Evolutionary conservation across 2,888 invertebrate species (phyloP), one percentile per base, ranked within the genome.

Genomic region (Cyclophora punctaria): DNA sequence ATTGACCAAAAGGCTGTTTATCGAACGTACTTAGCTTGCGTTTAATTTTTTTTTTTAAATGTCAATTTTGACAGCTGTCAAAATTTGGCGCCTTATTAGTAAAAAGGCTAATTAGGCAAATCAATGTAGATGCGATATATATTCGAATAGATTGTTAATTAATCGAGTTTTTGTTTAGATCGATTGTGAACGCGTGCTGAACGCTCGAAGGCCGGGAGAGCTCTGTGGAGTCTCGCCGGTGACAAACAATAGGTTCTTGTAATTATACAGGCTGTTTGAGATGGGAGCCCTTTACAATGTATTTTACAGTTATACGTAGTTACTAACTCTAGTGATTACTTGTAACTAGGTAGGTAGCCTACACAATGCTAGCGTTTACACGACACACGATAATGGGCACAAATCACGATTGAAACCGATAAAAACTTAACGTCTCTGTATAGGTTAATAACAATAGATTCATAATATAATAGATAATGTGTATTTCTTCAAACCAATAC

Each of bases 171-270:
- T 20, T 20, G 20, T 20, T 20, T 4, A 2, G 37, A 37, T 37
- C 4, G 37, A 37, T 37, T 37, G 37, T 5, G 66, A 72, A 67
- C 73, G 78, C 86, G 87, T 84, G 78, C 61, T 72, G 52, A 59
- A 62, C 67, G 72, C 60, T 51, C 78, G 78, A 62, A 76, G 76
- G 76, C 65, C 79, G 80, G 75, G 71, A 66, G 65, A 64, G 74
- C 72, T 85, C 75, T 87, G 84, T 46, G 60, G n/a, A 5, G 33
- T 6, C 33, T 7, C n/a, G 7, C 4, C 64, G 59, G 68, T 80
- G 83, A 83, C 83, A 84, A 85, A 86, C 84, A 84, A 83, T 83
- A 69, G 67, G 56, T 61, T 60, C 63, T 69, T 63, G 77, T 84
- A 84, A 86, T 84, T 83, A 83, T 75, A 75, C 80, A 72, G 73